Evolutionary conservation across 2,888 invertebrate genomes (phyloP), one percentile per base, ranked within the genome.

Genomic region (Pedicia rivosa): DNA sequence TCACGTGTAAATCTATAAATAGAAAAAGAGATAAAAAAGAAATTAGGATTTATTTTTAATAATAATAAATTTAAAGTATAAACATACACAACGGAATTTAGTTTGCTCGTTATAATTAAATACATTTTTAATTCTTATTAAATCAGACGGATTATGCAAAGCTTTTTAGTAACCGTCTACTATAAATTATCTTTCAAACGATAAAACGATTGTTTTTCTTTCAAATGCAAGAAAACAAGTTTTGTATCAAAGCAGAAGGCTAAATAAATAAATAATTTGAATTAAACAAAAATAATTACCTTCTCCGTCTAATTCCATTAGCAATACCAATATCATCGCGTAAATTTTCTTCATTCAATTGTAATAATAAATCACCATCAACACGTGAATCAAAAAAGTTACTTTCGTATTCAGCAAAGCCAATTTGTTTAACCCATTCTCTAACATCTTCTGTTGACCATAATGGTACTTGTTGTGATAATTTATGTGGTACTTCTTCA

Each of bases 361-460:
- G 87, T 39, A 98, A 65, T 43, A 98, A 64, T 36, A 98, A 67
- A 66, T 98, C 98, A 6, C 97, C 97, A 58, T 98, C 98, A 20
- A 98, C 95, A 58, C 87, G 73, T 52, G 92, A 90, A 38, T 84
- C 82, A 30, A 77, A 74, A 56, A 98, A 97, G 56, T 80, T 80
- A 3, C 64, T 68, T 3, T 82, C 77, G 49, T 80, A 90, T 52
- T 83, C 79, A 12, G 74, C 71, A 57, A 95, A 97, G 0, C 94
- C 94, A 50, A 94, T 92, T 69, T 97, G 95, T 55, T 88, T 90
- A 1, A 98, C 90, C 97, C 97, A 98, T 63, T 95, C 92, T 48
- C 82, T 72, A 0, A 98, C 97, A 57, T 98, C 97, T 57, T 88
- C 88, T 14, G 79, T 79, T 0, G 91, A 91, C 98, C 98, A 98